Conservation (phyloP, 2,888 invertebrate species). For the Caradrina kadenii region DNA sequence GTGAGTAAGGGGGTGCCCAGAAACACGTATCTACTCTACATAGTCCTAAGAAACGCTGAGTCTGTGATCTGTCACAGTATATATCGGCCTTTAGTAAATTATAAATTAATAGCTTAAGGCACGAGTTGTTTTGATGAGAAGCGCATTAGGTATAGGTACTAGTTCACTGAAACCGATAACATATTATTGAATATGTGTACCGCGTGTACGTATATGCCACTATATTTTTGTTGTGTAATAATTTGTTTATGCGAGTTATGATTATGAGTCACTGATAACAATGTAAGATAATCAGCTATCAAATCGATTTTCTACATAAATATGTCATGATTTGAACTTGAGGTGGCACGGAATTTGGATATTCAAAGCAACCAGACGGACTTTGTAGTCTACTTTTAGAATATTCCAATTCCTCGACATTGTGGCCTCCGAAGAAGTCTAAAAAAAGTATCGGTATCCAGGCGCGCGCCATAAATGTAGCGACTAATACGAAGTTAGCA, state of each 20-base stretch:
- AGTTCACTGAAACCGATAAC: conserved; percentile 30
- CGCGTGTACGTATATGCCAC: not conserved
- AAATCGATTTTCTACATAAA: conserved; percentile 42
- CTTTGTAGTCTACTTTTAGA: conserved; percentile 11
- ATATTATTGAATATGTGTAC: conserved; percentile 31
- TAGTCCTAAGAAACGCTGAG: not conserved
- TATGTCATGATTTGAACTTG: conserved; percentile 31
- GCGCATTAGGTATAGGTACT: conserved; percentile 15
- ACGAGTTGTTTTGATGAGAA: conserved; percentile 38
- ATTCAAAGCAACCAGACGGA: not conserved
- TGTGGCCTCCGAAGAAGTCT: not conserved
- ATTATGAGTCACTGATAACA: conserved; percentile 41
- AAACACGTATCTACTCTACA: not conserved
- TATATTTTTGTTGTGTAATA: conserved; percentile 26
- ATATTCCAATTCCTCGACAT: not conserved
- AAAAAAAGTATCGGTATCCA: conserved; percentile 9
- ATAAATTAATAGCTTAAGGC: conserved; percentile 2
- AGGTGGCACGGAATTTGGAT: not conserved
- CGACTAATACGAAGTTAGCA: not conserved
- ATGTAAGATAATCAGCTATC: conserved; percentile 33
- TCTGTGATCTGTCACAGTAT: not conserved
- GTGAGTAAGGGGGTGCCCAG: no score
- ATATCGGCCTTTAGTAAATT: not conserved
- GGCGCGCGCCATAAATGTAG: not conserved
- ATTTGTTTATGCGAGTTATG: conserved; percentile 42